Conservation (phyloP, 2,797 vertebrate species). For the Rhyacichthys aspro region DNA sequence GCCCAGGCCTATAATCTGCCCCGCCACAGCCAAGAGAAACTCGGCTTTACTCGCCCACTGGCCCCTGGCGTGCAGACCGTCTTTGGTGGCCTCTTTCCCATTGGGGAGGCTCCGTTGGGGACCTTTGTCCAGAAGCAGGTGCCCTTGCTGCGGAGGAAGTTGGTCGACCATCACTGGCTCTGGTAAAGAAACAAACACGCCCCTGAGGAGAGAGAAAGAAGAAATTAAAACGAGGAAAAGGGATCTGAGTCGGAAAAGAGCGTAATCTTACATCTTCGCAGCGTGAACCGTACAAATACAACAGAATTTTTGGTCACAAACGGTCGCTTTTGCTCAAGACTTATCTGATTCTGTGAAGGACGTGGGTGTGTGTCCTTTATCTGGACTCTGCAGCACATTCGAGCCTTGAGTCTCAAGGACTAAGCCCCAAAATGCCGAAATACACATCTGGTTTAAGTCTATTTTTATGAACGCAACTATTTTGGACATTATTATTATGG, state of each 20-base stretch:
- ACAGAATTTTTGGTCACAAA: neutral
- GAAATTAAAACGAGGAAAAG: neutral
- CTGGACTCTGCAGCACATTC: conserved; percentile 34
- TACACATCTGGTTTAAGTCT: neutral
- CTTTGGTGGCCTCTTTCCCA: conserved; percentile 26
- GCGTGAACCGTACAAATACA: neutral
- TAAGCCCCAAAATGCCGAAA: neutral
- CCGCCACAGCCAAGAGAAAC: conserved; percentile 78
- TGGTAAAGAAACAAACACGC: conserved; percentile 35
- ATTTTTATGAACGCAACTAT: neutral
- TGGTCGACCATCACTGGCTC: conserved; percentile 50
- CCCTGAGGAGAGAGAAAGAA: conserved; percentile 21
- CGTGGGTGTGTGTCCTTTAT: conserved; percentile 60
- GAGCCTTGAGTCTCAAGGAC: neutral
- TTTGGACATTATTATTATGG: too few relatives aligned
- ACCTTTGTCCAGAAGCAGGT: conserved; percentile 32
- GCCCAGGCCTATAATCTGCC: conserved; percentile 80
- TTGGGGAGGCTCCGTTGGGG: conserved; percentile 12
- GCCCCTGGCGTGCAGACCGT: conserved; percentile 61
- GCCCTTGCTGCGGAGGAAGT: conserved; percentile 22
- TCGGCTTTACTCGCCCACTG: conserved; percentile 78
- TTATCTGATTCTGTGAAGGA: conserved; percentile 58
- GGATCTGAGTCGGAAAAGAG: neutral
- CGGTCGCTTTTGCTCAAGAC: conserved; percentile 33
- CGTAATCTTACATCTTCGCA: conserved; percentile 29